phyloP scores from a whole-genome alignment of 2,888 invertebrate genomes.

The Heterodera filipjevi region DNA sequence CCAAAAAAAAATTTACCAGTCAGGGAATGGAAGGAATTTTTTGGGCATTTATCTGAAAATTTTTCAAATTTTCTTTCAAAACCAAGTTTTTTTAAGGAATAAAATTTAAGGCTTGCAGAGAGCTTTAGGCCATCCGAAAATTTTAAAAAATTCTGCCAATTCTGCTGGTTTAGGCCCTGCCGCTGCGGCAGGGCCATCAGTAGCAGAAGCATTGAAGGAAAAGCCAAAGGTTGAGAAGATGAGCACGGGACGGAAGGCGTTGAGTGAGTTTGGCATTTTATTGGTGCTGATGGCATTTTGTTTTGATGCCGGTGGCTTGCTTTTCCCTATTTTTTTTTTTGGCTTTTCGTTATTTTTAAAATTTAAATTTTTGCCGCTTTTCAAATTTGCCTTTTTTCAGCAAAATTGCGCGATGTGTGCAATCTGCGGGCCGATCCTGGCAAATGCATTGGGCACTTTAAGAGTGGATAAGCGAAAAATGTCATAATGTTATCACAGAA shows the following conservation, averaged over 20 bases:
- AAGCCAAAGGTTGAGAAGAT: slow-evolving; percentile 17
- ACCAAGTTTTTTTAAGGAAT: too few species aligned
- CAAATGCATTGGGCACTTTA: slow-evolving; percentile 59
- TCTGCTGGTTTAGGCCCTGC: too few species aligned
- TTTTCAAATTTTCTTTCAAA: too few species aligned
- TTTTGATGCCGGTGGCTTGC: not conserved
- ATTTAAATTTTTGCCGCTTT: not conserved
- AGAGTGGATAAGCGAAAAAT: slow-evolving; percentile 50
- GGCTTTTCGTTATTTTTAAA: slow-evolving; percentile 13
- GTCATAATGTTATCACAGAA: too few species aligned
- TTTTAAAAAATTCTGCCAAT: too few species aligned
- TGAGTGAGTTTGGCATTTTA: too few species aligned
- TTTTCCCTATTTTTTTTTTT: slow-evolving; percentile 10
- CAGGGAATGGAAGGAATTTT: too few species aligned
- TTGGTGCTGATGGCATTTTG: not conserved
- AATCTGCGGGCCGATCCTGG: slow-evolving; percentile 57
- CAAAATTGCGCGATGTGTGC: slow-evolving; percentile 56
- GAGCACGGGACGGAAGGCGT: not conserved
- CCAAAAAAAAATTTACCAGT: too few species aligned
- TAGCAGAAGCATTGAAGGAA: too few species aligned
- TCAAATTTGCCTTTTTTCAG: slow-evolving; percentile 42
- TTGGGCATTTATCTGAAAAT: too few species aligned
- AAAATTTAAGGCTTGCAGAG: too few species aligned
- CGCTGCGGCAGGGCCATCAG: not conserved
- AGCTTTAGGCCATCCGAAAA: too few species aligned